A percentile compares a stretch with the other conserved stretches of the same genome.
phyloP scores from a whole-genome alignment of 2,888 invertebrate species.

The Metallyticus violacea region DNA sequence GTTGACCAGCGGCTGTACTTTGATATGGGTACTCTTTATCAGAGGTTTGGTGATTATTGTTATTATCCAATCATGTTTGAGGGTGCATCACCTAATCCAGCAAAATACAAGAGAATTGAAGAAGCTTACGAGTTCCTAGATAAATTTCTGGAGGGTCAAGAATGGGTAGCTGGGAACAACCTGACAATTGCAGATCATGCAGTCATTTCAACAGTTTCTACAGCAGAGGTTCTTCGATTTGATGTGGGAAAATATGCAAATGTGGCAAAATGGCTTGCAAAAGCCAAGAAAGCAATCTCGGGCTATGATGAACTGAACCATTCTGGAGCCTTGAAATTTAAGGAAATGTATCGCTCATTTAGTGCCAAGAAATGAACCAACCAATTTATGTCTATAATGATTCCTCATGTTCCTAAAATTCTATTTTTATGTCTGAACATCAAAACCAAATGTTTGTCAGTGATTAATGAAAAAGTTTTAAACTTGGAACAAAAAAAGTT shows the following conservation, averaged over 20 bases:
- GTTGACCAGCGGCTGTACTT: conserved; percentile 64
- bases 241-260: conserved; percentile 69
- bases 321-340: conserved; percentile 25
- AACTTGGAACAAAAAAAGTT: not conserved
- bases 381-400: too few species aligned
- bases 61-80: conserved; percentile 62
- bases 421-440: not conserved
- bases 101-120: conserved; percentile 65
- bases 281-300: conserved; percentile 55
- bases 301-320: conserved; percentile 52
- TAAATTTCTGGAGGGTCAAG: conserved; percentile 66
- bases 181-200: conserved; percentile 77
- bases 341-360: conserved; percentile 25
- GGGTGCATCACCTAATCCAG: conserved; percentile 60
- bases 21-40: conserved; percentile 57
- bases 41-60: conserved; percentile 54
- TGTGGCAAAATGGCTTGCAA: conserved; percentile 60
- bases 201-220: conserved; percentile 65
- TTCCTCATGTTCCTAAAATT: not conserved
- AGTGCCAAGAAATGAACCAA: conserved; percentile 24
- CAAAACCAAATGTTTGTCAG: not conserved
- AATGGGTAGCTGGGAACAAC: conserved; percentile 67
- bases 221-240: conserved; percentile 58
- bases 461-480: not conserved
- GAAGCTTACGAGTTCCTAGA: conserved; percentile 67